These are phyloP conservation scores for Drosophila simulans DNA, from an alignment of 1,140 invertebrate genomes.

Conservation along the genomic window DNA sequence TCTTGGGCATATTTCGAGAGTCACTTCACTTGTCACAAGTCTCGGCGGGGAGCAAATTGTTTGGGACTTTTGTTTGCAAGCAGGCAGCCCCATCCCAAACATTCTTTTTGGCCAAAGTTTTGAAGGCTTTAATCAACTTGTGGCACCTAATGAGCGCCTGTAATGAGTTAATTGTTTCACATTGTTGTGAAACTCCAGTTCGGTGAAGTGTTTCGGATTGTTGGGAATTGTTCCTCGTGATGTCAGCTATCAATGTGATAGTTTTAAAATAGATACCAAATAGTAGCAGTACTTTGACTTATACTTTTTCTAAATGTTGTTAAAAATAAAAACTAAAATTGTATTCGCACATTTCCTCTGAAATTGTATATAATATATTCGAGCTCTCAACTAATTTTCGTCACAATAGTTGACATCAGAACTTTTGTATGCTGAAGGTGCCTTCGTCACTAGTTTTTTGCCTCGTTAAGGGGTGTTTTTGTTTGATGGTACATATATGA, in stretches of 20 bases:
- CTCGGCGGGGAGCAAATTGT: slow-evolving; percentile 25
- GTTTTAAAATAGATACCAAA: too few species aligned
- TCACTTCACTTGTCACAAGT: slow-evolving; percentile 72
- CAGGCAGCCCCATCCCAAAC: slow-evolving; percentile 1
- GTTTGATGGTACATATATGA: slow-evolving; percentile 1
- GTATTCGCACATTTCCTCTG: too few species aligned
- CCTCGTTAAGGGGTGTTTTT: neutral
- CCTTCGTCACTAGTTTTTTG: too few species aligned
- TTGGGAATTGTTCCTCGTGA: neutral
- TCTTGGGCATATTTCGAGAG: slow-evolving; percentile 73
- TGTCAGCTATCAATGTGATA: neutral
- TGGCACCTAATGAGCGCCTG: slow-evolving; percentile 69
- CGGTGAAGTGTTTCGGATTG: slow-evolving; percentile 20
- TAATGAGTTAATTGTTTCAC: slow-evolving; percentile 77
- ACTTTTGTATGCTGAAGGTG: too few species aligned
- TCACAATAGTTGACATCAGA: too few species aligned
- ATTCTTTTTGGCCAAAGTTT: slow-evolving; percentile 67
- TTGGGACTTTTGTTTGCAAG: neutral
- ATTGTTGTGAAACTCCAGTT: slow-evolving; percentile 28
- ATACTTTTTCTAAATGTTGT: neutral
- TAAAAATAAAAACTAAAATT: too few species aligned
- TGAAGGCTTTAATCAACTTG: slow-evolving; percentile 79
- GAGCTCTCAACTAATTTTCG: too few species aligned
- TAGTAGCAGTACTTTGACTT: neutral
- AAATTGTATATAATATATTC: too few species aligned